A percentile compares a stretch with the other conserved stretches of the same genome.
phyloP scores from a whole-genome alignment of 1,140 invertebrate species.

The Drosophila asahinai region DNA sequence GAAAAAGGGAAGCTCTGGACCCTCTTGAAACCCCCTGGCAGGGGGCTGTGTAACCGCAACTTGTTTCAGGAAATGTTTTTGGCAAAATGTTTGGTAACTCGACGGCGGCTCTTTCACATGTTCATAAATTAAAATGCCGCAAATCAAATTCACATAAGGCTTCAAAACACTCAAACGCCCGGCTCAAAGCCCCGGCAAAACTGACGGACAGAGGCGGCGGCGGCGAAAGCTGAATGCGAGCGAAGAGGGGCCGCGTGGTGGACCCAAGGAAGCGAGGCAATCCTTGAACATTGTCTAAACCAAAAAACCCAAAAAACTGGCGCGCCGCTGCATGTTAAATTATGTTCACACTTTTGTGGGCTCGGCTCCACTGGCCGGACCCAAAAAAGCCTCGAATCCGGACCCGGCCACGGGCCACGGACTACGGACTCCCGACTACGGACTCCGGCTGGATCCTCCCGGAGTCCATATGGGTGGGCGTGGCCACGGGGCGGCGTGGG shows the following conservation, averaged over 20 bases:
- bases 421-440: background rate
- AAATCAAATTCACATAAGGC: slow-evolving; percentile 81
- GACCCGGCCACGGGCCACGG: slow-evolving; percentile 14
- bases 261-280: slow-evolving; percentile 21
- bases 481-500: slow-evolving; percentile 10
- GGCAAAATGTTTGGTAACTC: slow-evolving; percentile 72
- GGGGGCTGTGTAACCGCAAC: slow-evolving; percentile 33
- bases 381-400: slow-evolving; percentile 42
- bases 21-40: slow-evolving; percentile 5
- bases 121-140: slow-evolving; percentile 83
- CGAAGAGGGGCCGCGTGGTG: background rate
- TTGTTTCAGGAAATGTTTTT: slow-evolving; percentile 66
- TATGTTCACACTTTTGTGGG: slow-evolving; percentile 76
- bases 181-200: slow-evolving; percentile 33
- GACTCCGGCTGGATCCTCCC: slow-evolving; percentile 4
- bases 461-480: slow-evolving; percentile 38
- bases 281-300: slow-evolving; percentile 63
- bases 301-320: slow-evolving; percentile 61
- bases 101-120: slow-evolving; percentile 60
- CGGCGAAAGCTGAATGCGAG: background rate
- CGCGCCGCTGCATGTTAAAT: slow-evolving; percentile 77
- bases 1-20: slow-evolving; percentile 21
- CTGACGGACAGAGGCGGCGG: slow-evolving; percentile 28
- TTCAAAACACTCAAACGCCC: slow-evolving; percentile 66
- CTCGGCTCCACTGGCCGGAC: slow-evolving; percentile 49